Percentiles rank a stretch among this genome's conserved stretches.
These are phyloP conservation scores for Vesta saturnalis DNA, from an alignment of 2,888 invertebrate species.

Conservation along the genomic window DNA sequence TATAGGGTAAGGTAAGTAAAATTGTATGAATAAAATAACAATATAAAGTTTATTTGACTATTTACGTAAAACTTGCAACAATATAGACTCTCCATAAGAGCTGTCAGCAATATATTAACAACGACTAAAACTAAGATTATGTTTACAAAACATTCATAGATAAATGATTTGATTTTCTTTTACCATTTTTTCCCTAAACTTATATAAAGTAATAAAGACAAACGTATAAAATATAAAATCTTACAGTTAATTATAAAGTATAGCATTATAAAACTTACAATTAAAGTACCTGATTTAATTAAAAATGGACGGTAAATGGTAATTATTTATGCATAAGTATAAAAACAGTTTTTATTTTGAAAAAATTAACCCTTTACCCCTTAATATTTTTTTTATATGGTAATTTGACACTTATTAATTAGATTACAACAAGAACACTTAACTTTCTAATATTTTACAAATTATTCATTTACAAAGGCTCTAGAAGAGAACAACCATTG, in stretches of 20 bases:
- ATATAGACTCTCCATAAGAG: slow-evolving; percentile 28
- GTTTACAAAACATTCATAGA: slow-evolving; percentile 36
- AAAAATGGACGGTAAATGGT: slow-evolving; percentile 33
- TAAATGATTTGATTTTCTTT: slow-evolving; percentile 23
- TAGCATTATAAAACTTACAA: slow-evolving; percentile 14
- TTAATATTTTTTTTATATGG: slow-evolving; percentile 15
- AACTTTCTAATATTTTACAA: slow-evolving; percentile 16
- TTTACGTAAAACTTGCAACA: slow-evolving; percentile 35
- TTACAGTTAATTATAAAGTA: not conserved
- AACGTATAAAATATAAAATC: slow-evolving; percentile 12
- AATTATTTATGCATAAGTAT: slow-evolving; percentile 22
- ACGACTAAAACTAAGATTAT: slow-evolving; percentile 35
- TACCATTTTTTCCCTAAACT: slow-evolving; percentile 3
- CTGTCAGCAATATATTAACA: slow-evolving; percentile 31
- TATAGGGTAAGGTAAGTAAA: not conserved
- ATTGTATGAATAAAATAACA: slow-evolving; percentile 24
- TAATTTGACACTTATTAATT: slow-evolving; percentile 26
- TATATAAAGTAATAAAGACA: slow-evolving; percentile 7
- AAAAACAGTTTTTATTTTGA: slow-evolving; percentile 28
- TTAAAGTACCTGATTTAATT: slow-evolving; percentile 25
- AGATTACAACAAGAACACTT: slow-evolving; percentile 28
- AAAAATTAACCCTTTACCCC: slow-evolving; percentile 32
- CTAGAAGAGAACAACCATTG: not conserved
- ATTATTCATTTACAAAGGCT: slow-evolving; percentile 28
- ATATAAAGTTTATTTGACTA: slow-evolving; percentile 35